Evolutionary conservation across 2,797 vertebrate genomes (phyloP).

Genomic region (Thunnus albacares): DNA sequence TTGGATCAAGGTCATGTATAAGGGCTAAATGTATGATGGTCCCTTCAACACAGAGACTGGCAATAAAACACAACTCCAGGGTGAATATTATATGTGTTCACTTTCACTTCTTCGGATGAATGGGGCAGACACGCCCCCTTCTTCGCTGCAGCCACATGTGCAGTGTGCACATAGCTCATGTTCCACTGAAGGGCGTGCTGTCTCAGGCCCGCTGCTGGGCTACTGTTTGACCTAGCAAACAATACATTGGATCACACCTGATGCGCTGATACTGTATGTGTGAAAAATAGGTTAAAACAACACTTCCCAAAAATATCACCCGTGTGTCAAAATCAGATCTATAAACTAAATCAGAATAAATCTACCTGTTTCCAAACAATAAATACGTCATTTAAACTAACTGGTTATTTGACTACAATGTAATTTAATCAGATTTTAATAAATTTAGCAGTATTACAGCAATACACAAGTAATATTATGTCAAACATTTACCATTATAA

Average conservation of each 20-base stretch:
- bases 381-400: conserved; percentile 9
- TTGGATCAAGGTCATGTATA: conserved; percentile 70
- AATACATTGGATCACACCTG: conserved; percentile 37
- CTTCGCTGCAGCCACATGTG: conserved; percentile 72
- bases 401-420: background rate
- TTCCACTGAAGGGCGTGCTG: conserved; percentile 72
- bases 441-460: conserved; percentile 2
- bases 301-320: background rate
- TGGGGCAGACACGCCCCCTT: conserved; percentile 75
- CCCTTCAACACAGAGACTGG: conserved; percentile 51
- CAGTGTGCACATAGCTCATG: conserved; percentile 73
- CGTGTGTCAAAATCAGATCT: conserved; percentile 7
- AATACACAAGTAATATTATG: background rate
- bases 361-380: conserved; percentile 7
- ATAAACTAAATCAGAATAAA: conserved; percentile 5
- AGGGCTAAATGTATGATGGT: conserved; percentile 54
- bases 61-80: conserved; percentile 66
- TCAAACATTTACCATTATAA: conserved; percentile 11
- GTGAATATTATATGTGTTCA: conserved; percentile 70
- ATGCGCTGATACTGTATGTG: conserved; percentile 46
- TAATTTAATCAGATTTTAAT: conserved; percentile 10
- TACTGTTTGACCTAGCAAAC: conserved; percentile 62
- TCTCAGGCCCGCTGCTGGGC: conserved; percentile 55
- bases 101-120: conserved; percentile 75
- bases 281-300: conserved; percentile 12